Conservation (phyloP, 1,140 invertebrate genomes). For the Wasmannia auropunctata region DNA sequence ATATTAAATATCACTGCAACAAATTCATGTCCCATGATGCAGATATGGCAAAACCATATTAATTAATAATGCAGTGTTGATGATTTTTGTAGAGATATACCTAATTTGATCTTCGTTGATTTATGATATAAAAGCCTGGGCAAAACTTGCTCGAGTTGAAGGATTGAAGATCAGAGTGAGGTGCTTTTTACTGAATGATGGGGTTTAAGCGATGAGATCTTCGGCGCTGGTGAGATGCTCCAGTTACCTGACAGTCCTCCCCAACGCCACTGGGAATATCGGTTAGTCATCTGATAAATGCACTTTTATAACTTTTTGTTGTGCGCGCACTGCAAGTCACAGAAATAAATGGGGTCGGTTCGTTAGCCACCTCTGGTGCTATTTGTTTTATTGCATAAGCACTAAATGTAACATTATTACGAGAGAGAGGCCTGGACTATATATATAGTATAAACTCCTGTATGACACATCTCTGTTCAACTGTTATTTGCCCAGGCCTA, state of each 20-base stretch:
- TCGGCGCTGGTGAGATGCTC: slow-evolving; percentile 81
- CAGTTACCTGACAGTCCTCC: slow-evolving; percentile 79
- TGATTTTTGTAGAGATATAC: slow-evolving; percentile 19
- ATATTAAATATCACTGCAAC: slow-evolving; percentile 41
- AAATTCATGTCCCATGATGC: slow-evolving; percentile 41
- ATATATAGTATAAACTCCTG: slow-evolving; percentile 38
- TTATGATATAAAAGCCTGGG: slow-evolving; percentile 58
- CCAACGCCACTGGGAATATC: slow-evolving; percentile 85
- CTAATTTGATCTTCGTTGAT: slow-evolving; percentile 46
- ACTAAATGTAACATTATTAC: slow-evolving; percentile 52
- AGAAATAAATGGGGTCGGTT: slow-evolving; percentile 80
- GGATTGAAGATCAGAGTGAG: slow-evolving; percentile 61
- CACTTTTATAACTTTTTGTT: slow-evolving; percentile 85
- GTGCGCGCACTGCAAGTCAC: slow-evolving; percentile 85
- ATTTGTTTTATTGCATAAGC: slow-evolving; percentile 53
- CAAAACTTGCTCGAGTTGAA: slow-evolving; percentile 62
- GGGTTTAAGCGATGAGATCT: slow-evolving; percentile 83
- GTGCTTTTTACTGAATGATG: slow-evolving; percentile 80
- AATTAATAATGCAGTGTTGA: slow-evolving; percentile 42
- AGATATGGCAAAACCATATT: slow-evolving; percentile 56
- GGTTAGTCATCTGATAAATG: slow-evolving; percentile 86
- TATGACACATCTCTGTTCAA: slow-evolving; percentile 1
- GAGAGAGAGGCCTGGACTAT: slow-evolving; percentile 55
- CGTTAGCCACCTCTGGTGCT: slow-evolving; percentile 78
- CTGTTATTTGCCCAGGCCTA: slow-evolving; percentile 59